These are phyloP conservation scores for Rachycentron canadum DNA, from an alignment of 2,797 vertebrate species.

Conservation along the genomic window DNA sequence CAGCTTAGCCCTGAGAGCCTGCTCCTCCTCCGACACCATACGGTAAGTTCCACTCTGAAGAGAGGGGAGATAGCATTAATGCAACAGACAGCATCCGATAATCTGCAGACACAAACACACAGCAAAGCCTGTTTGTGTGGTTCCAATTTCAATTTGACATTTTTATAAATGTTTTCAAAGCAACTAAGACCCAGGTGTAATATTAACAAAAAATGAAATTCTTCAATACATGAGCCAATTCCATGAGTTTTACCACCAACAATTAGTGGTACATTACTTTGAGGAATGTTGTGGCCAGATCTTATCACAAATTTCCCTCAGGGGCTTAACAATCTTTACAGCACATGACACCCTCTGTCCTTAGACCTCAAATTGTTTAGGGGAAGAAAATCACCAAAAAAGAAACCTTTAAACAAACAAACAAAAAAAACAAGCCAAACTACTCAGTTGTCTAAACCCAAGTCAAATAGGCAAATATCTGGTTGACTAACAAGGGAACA, in stretches of 20 bases:
- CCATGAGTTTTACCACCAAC: no score
- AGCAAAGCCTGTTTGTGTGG: not conserved
- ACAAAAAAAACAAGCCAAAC: not conserved
- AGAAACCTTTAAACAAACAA: no score
- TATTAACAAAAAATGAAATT: no score
- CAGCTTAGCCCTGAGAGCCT: constrained; percentile 92
- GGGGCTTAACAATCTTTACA: no score
- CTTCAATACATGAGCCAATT: no score
- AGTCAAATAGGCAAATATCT: not conserved
- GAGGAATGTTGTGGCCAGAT: no score
- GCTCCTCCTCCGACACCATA: constrained; percentile 95
- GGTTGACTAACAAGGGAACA: not conserved
- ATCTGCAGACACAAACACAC: not conserved
- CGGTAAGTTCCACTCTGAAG: constrained; percentile 94
- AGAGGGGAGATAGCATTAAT: not conserved
- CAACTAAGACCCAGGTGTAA: no score
- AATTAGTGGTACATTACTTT: no score
- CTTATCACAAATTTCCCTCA: not conserved
- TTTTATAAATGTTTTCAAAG: no score
- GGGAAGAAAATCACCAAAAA: not conserved
- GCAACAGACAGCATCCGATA: not conserved
- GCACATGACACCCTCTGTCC: not conserved
- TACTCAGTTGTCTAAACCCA: not conserved
- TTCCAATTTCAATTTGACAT: not conserved
- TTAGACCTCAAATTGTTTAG: no score